Evolutionary conservation across 2,113 vertebrate species (phyloP).

Genomic region (Silurus meridionalis): DNA sequence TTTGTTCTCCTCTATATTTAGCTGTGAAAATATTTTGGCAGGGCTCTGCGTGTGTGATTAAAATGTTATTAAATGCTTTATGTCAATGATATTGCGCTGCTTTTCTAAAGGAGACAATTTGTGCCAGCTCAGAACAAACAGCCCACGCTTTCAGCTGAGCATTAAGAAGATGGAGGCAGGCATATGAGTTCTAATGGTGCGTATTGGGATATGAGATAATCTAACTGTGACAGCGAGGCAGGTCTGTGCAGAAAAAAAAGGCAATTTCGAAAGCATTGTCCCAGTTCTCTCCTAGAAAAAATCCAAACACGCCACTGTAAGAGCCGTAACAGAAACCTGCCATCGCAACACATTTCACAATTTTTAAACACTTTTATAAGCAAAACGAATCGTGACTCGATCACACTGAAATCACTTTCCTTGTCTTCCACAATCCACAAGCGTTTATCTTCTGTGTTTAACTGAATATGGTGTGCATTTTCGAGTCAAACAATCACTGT

Average conservation of each 20-base stretch:
- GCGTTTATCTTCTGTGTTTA: background rate
- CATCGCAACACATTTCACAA: background rate
- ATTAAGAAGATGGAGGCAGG: constrained; percentile 41
- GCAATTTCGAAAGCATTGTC: constrained; percentile 33
- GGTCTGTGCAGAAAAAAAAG: constrained; percentile 31
- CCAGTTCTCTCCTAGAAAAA: constrained; percentile 28
- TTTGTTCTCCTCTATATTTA: constrained; percentile 48
- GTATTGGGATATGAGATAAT: constrained; percentile 42
- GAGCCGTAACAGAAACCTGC: background rate
- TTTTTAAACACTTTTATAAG: background rate
- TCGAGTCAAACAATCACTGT: background rate
- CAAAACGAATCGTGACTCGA: background rate
- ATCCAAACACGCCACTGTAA: background rate
- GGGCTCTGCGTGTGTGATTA: constrained; percentile 48
- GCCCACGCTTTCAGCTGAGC: constrained; percentile 44
- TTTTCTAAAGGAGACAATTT: constrained; percentile 50
- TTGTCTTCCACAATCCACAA: background rate
- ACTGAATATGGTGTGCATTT: background rate
- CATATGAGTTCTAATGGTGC: constrained; percentile 44
- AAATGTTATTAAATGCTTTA: constrained; percentile 58
- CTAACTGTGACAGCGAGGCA: constrained; percentile 38
- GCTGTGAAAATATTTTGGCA: constrained; percentile 53
- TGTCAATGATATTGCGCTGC: constrained; percentile 53
- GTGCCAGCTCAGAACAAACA: constrained; percentile 49
- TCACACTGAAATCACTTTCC: background rate